Base-by-base conservation (phyloP, 2,797 vertebrate genomes). In the Mus spretus region DNA sequence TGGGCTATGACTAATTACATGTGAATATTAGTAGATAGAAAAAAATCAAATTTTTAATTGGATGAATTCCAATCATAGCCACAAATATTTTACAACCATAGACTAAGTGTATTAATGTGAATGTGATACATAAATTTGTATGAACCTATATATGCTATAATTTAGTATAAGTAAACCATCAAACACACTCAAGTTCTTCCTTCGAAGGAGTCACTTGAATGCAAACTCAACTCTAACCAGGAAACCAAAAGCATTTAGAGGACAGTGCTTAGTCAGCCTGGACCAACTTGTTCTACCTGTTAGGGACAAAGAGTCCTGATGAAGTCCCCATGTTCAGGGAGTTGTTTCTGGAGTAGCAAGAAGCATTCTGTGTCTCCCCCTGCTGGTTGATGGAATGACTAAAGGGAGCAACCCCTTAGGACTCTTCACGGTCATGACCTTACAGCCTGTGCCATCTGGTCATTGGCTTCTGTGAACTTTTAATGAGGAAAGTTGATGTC, bases 351-450 rank as follows among this genome's bases (percentile, higher is more conserved):
- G n/a, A 70, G 65, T 70, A 94, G 92, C 85, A 98, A 98, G 98
- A 96, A 94, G 94, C 98, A 98, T 98, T 96, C 98, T 99, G 98
- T 98, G 98, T 98, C 98, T 98, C 98, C 98, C 98, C 98, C 98
- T 99, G 91, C 98, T 98, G 98, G 98, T 92, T 93, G 95, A 95
- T 91, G 1, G 20, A 92, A 97, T 97, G 97, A 98, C 93, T 97
- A 97, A 98, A 75, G 80, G 53, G 75, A 77, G 81, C 94, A 47
- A 65, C 70, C 95, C 80, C 78, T 24, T 15, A 91, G 79, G 55
- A 88, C 55, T 96, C 97, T 72, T 47, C 94, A 77, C 79, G 67
- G 89, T 67, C 84, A 77, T 95, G 94, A 79, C 77, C 90, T 72
- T n/a, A n/a, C 50, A 37, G 78, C 67, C 95, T 96, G 70, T 1